phyloP scores from a whole-genome alignment of 2,113 vertebrate genomes.

The Cyanoderma ruficeps region DNA sequence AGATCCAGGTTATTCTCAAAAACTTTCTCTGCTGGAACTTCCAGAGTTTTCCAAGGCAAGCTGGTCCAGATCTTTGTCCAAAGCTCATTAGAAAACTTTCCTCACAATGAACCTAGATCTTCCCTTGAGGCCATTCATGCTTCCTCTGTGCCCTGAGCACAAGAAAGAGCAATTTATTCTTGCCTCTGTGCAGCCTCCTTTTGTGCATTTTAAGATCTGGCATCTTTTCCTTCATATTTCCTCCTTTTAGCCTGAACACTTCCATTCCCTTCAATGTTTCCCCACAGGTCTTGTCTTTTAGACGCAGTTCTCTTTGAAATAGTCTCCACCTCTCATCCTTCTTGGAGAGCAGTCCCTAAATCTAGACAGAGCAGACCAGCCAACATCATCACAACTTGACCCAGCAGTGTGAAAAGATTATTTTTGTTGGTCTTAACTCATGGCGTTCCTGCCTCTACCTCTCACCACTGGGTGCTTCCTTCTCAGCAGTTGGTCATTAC shows the following conservation, averaged over 20 bases:
- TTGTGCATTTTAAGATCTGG: neutral
- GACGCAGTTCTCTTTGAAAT: neutral
- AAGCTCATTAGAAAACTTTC: neutral
- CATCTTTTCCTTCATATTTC: neutral
- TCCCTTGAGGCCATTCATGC: neutral
- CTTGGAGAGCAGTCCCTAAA: neutral
- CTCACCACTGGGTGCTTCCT: neutral
- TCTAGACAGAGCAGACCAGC: neutral
- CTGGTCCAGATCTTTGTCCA: neutral
- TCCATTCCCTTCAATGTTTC: neutral
- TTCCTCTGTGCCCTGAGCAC: neutral
- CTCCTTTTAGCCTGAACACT: neutral
- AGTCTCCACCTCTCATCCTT: neutral
- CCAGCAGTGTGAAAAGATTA: neutral
- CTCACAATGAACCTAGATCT: neutral
- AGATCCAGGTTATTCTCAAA: neutral
- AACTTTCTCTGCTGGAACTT: neutral
- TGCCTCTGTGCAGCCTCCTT: neutral
- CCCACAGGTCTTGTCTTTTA: neutral
- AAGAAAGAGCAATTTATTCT: neutral
- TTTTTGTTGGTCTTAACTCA: neutral
- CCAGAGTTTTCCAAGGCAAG: neutral
- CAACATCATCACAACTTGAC: neutral
- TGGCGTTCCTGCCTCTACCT: neutral
- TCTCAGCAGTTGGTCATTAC: neutral